phyloP scores from a whole-genome alignment of 2,797 vertebrate species.

The Pogonophryne albipinna region DNA sequence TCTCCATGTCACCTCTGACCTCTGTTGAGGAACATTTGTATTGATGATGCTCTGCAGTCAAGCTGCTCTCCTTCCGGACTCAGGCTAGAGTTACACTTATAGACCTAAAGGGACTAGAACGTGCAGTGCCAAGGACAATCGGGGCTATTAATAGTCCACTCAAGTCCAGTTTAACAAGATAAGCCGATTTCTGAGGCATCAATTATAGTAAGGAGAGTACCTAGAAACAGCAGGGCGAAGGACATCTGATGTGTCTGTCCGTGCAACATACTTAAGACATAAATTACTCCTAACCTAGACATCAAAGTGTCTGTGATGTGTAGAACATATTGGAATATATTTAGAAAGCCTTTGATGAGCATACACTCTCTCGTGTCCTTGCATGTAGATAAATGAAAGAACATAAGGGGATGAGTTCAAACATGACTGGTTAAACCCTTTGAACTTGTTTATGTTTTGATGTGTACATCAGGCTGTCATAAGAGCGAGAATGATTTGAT shows the following conservation, averaged over 20 bases:
- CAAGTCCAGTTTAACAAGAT: background rate
- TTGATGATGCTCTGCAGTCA: slow-evolving; percentile 47
- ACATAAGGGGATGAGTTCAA: slow-evolving; percentile 35
- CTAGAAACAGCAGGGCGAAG: slow-evolving; percentile 9
- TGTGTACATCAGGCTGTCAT: slow-evolving; percentile 29
- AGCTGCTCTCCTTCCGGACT: slow-evolving; percentile 31
- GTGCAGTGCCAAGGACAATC: slow-evolving; percentile 29
- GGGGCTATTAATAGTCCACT: slow-evolving; percentile 45
- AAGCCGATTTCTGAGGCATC: slow-evolving; percentile 39
- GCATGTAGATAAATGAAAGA: slow-evolving; percentile 38
- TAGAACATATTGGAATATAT: slow-evolving; percentile 30
- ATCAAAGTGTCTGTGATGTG: slow-evolving; percentile 55
- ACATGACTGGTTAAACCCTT: slow-evolving; percentile 44
- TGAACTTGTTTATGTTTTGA: slow-evolving; percentile 38
- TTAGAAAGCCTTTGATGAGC: slow-evolving; percentile 60
- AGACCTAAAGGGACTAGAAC: slow-evolving; percentile 25
- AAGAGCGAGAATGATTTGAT: slow-evolving; percentile 51
- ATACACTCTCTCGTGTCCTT: slow-evolving; percentile 29
- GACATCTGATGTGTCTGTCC: slow-evolving; percentile 18
- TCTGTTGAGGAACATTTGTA: slow-evolving; percentile 59
- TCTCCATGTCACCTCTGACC: slow-evolving; percentile 59
- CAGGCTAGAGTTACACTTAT: slow-evolving; percentile 40
- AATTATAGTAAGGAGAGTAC: slow-evolving; percentile 11
- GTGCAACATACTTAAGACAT: background rate
- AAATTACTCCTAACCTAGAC: slow-evolving; percentile 33